Conservation (phyloP, 2,888 invertebrate genomes). For the Ormyrus nitidulus region DNA sequence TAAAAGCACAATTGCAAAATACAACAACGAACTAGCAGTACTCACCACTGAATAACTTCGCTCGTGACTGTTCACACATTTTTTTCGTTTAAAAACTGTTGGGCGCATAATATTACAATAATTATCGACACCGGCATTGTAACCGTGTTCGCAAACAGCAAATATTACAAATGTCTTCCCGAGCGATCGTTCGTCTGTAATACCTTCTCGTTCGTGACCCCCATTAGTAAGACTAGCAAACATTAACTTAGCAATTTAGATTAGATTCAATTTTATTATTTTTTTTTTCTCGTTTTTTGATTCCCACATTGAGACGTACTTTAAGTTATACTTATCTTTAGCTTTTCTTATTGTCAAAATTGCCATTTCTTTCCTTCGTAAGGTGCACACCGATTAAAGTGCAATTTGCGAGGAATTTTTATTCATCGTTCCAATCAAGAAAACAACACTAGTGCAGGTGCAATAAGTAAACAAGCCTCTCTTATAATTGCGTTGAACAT, state of each 20-base stretch:
- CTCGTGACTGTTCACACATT: conserved; percentile 35
- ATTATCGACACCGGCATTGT: conserved; percentile 16
- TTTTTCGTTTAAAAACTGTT: conserved; percentile 10
- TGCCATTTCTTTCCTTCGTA: conserved; percentile 53
- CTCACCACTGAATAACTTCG: not conserved
- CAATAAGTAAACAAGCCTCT: conserved; percentile 50
- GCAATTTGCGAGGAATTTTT: conserved; percentile 49
- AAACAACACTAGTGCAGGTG: conserved; percentile 37
- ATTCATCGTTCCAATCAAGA: conserved; percentile 5
- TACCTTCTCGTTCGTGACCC: conserved; percentile 15
- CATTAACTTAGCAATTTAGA: conserved; percentile 7
- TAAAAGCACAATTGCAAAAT: not conserved
- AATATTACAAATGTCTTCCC: conserved; percentile 71
- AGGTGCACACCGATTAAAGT: conserved; percentile 22
- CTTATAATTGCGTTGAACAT: conserved; percentile 38
- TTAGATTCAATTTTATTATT: conserved; percentile 19
- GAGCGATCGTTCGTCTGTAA: conserved; percentile 14
- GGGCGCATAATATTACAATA: conserved; percentile 41
- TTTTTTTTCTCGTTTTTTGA: conserved; percentile 1
- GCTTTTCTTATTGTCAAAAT: conserved; percentile 34
- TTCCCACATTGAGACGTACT: conserved; percentile 18
- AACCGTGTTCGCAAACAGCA: conserved; percentile 60
- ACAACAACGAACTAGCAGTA: not conserved
- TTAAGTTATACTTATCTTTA: conserved; percentile 8
- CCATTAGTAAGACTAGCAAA: conserved; percentile 17